A percentile compares a stretch with the other conserved stretches of the same genome.
These are phyloP conservation scores for Pinctada fucata DNA, from an alignment of 2,888 invertebrate species.

Conservation along the genomic window DNA sequence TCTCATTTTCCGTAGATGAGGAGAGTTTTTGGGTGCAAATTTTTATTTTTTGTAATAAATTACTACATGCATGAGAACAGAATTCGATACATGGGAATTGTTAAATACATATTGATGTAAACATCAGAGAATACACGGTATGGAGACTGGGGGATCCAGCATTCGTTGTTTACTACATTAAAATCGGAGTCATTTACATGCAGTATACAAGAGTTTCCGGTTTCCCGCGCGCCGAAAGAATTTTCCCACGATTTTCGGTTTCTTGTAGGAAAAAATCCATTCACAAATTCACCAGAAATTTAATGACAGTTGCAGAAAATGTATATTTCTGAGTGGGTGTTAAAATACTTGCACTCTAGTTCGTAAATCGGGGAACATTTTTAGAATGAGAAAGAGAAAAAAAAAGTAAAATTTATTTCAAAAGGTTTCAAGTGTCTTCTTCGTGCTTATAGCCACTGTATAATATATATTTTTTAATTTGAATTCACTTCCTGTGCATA, in stretches of 20 bases:
- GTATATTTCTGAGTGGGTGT: not conserved
- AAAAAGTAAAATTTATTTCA: not conserved
- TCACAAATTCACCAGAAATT: not conserved
- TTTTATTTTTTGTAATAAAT: too few relatives aligned
- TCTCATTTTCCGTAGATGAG: too few relatives aligned
- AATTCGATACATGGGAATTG: too few relatives aligned
- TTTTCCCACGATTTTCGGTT: not conserved
- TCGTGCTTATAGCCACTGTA: too few relatives aligned
- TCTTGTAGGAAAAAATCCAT: not conserved
- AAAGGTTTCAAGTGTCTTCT: not conserved
- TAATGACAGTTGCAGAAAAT: slow-evolving; percentile 1
- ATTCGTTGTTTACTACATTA: not conserved
- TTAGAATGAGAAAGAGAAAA: not conserved
- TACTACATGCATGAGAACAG: too few relatives aligned
- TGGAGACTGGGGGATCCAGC: too few relatives aligned
- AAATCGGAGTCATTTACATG: not conserved
- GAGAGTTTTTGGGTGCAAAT: too few relatives aligned
- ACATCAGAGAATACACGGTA: too few relatives aligned
- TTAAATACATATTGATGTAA: too few relatives aligned
- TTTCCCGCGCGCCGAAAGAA: not conserved
- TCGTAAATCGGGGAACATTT: not conserved
- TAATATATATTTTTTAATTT: too few relatives aligned
- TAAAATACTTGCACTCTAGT: not conserved
- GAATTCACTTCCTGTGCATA: too few relatives aligned
- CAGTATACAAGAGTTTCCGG: not conserved